Base-by-base conservation (phyloP, 2,797 vertebrate species). In the Pangasius djambal region DNA sequence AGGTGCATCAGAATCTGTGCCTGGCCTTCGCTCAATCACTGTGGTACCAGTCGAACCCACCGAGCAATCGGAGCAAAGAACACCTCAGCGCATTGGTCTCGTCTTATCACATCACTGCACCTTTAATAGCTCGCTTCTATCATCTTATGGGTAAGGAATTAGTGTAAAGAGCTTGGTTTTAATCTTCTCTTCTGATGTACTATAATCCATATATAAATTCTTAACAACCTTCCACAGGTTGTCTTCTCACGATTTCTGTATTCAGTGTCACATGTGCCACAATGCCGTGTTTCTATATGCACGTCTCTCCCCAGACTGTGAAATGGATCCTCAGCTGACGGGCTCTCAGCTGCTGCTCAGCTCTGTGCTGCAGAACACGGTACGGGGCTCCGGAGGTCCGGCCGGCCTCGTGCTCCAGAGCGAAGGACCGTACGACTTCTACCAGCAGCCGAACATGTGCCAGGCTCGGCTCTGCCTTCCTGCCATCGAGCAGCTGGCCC, bases 341-440 rank as follows among this genome's bases (percentile, higher is more conserved):
- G 97, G 98, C 91, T 97, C 97, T 87, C 97, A 97, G 0, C 96
- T 99, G 90, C 92, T 99, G 88, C 95, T 97, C 55, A 97, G 97
- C 40, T 91, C 97, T 52, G 94, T 99, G 18, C 96, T 98, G 61
- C 97, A 95, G 93, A 99, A 98, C 94, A 97, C 96, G 0, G 96
- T 99, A 63, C 97, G 95, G 91, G 97, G 96, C 67, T 92, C 89
- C 0, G 95, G 94, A 31, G 93, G 89, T 0, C 18, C 92, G 0
- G 96, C 96, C 9, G 95, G 95, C 75, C 95, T 99, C 40, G 31
- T 91, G 7, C 89, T 99, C 63, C 94, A 94, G 55, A 93, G 95
- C 20, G 96, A 97, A 0, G 97, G 97, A 1, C 97, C 97, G 0
- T 99, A 99, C 83, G 97, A 99, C 94, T 99, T 99, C 94, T 99